Evolutionary conservation across 2,888 invertebrate species (phyloP).

Genomic region (Chymomyza caudatula): DNA sequence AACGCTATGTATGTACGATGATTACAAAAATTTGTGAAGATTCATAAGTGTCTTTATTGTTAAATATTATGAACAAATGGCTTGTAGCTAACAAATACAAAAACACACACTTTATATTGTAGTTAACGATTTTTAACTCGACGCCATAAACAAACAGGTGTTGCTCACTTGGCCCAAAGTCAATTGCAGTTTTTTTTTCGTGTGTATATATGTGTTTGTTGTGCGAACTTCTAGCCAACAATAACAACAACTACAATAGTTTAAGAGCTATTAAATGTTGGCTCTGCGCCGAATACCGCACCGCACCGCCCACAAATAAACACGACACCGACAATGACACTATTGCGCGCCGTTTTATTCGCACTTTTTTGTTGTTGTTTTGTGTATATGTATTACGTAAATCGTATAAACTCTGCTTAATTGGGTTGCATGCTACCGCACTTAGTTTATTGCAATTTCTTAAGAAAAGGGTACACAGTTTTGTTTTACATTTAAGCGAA

Average conservation of each 20-base stretch:
- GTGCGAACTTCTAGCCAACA: constrained; percentile 11
- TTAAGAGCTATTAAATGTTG: neutral
- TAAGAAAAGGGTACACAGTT: neutral
- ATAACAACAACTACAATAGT: neutral
- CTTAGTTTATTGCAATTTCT: neutral
- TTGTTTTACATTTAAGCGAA: constrained; percentile 25
- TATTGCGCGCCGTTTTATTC: neutral
- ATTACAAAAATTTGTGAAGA: neutral
- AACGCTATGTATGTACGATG: neutral
- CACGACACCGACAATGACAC: neutral
- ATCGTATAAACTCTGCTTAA: neutral
- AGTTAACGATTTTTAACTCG: constrained; percentile 11
- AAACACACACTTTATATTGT: neutral
- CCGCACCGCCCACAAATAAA: constrained; percentile 1
- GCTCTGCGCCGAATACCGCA: constrained; percentile 1
- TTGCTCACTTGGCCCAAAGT: constrained; percentile 10
- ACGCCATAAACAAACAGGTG: constrained; percentile 42
- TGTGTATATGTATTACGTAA: constrained; percentile 27
- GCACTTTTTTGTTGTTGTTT: neutral
- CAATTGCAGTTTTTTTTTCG: constrained; percentile 4
- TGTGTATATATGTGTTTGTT: constrained; percentile 8
- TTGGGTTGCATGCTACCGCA: neutral
- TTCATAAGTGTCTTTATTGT: neutral
- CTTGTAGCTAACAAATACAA: neutral
- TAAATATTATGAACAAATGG: neutral